A percentile compares a stretch with the other conserved stretches of the same genome.
Conservation (phyloP, 2,888 invertebrate genomes). For the Apotomis turbidana region DNA sequence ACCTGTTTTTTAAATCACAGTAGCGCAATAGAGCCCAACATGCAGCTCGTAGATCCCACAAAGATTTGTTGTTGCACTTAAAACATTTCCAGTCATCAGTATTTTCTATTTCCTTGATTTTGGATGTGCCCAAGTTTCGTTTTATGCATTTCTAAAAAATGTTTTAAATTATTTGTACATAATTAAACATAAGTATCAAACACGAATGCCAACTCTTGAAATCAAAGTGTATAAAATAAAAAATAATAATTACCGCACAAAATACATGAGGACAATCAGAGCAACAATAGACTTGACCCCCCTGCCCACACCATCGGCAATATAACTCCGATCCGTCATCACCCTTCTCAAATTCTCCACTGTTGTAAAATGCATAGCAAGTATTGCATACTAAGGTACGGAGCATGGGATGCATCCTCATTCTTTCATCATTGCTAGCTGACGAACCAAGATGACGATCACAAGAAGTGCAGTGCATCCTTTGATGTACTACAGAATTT, state of each 20-base stretch:
- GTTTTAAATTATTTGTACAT: background rate
- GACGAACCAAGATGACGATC: slow-evolving; percentile 90
- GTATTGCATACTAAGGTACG: slow-evolving; percentile 88
- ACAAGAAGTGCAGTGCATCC: slow-evolving; percentile 90
- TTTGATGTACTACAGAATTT: slow-evolving; percentile 82
- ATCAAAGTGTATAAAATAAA: background rate
- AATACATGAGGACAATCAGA: slow-evolving; percentile 89
- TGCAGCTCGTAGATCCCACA: slow-evolving; percentile 86
- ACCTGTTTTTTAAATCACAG: slow-evolving; percentile 85
- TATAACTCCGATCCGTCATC: slow-evolving; percentile 93
- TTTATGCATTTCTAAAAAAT: slow-evolving; percentile 88
- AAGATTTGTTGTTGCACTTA: slow-evolving; percentile 86
- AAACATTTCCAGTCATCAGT: slow-evolving; percentile 93
- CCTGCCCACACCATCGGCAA: slow-evolving; percentile 93
- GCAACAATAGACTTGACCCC: slow-evolving; percentile 91
- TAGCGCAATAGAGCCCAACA: slow-evolving; percentile 89
- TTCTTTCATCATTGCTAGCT: slow-evolving; percentile 84
- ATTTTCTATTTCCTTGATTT: slow-evolving; percentile 88
- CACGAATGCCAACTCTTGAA: background rate
- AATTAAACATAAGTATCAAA: background rate
- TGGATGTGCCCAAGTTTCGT: slow-evolving; percentile 86
- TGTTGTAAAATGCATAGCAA: slow-evolving; percentile 91
- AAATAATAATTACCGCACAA: slow-evolving; percentile 82
- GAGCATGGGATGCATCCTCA: slow-evolving; percentile 89
- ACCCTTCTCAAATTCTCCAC: slow-evolving; percentile 92